Base-by-base conservation (phyloP, 2,113 vertebrate genomes). In the Semicossyphus pulcher region DNA sequence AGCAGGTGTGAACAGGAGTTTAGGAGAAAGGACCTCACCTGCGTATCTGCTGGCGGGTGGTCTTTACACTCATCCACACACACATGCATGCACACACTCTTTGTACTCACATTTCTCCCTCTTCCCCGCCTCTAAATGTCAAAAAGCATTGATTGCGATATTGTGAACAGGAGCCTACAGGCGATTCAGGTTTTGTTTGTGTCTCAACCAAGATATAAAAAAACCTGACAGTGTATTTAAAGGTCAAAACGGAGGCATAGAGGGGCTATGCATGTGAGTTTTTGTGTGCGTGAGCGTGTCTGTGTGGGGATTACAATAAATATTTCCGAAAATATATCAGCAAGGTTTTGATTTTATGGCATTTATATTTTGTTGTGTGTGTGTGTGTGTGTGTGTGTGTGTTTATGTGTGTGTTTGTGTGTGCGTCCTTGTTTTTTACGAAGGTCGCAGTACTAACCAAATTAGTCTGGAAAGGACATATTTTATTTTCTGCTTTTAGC, bases 101-200 rank as follows among this genome's bases (percentile, higher is more conserved):
- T 15, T 44, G 5, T 51, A 37, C 21, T 10, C 25, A 52, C 15
- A 39, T 14, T 10, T 10, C 7, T 14, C 5, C 14, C 11, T 53
- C 25, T 25, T 10, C 12, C 23, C 41, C 47, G 14, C 14, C 42
- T 26, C 53, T 32, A 77, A 92, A 89, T 92, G 90, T 90, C 90
- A 92, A 71, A 80, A 81, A 56, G 58, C 86, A 89, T 91, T 71
- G 88, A 89, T 83, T 81, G 26, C 68, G 53, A 61, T 66, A 83
- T 45, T 59, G 78, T 82, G 80, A 89, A 69, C 52, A 75, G 61
- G 58, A 83, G 72, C 81, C 89, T 5, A n/a, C 11, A 8, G 80
- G 86, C 80, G 36, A 41, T 72, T 86, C 81, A 78, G 45, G 45
- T 88, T 88, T 71, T 53, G 26, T 83, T 86, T 83, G 78, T 57